Conservation (phyloP, 2,797 vertebrate genomes). For the Gymnodraco acuticeps region DNA sequence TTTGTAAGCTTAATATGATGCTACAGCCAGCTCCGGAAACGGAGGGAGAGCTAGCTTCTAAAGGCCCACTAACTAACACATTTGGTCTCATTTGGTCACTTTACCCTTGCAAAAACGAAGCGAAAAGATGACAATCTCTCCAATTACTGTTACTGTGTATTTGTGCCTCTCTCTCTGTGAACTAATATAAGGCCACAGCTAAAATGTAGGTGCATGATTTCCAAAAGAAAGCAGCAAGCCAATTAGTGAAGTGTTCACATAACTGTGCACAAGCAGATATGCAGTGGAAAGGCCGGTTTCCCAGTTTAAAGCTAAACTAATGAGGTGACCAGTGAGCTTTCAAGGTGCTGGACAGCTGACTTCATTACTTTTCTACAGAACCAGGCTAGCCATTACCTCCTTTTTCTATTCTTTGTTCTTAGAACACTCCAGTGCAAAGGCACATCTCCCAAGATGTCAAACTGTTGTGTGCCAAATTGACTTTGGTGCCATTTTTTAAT, state of each 20-base stretch:
- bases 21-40: neutral
- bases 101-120: too few relatives aligned
- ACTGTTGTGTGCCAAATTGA: neutral
- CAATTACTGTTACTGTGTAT: too few relatives aligned
- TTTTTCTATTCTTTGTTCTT: neutral
- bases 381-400: accelerated
- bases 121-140: too few relatives aligned
- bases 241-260: too few relatives aligned
- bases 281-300: too few relatives aligned
- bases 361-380: neutral
- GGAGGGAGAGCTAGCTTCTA: neutral
- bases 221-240: too few relatives aligned
- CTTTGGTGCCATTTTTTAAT: slow-evolving; percentile 4
- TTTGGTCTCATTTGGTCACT: too few relatives aligned
- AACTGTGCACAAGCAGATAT: too few relatives aligned
- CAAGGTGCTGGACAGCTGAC: neutral
- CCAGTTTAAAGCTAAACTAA: too few relatives aligned
- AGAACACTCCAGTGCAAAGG: neutral
- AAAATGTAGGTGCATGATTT: too few relatives aligned
- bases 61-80: neutral
- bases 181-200: too few relatives aligned
- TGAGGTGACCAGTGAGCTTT: neutral
- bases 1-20: neutral
- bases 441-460: neutral
- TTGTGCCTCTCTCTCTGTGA: too few relatives aligned